These are phyloP conservation scores for Scolanthus callimorphus DNA, from an alignment of 92 coral and sea anemone species.

Conservation along the genomic window DNA sequence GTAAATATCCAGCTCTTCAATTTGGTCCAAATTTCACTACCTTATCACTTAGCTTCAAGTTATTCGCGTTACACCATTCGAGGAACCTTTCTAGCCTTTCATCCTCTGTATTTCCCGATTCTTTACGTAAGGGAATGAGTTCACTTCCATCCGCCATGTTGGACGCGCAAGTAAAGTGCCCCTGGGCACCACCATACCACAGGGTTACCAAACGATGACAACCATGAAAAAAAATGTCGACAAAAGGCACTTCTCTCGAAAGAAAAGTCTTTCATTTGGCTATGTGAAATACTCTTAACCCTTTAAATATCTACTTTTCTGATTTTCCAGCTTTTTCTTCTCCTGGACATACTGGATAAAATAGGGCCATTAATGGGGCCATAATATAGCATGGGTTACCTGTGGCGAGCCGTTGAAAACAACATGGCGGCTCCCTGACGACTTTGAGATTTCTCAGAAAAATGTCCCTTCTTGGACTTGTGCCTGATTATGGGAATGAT, in stretches of 20 bases:
- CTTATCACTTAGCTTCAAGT: conserved; percentile 51
- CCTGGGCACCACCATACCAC: conserved; percentile 9
- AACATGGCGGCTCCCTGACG: background rate
- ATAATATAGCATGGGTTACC: background rate
- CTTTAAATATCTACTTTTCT: too few species aligned
- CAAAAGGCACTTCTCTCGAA: too few species aligned
- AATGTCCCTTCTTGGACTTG: conserved; percentile 72
- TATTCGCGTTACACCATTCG: conserved; percentile 58
- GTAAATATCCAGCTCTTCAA: too few species aligned
- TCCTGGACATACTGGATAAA: background rate
- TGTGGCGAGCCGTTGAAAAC: background rate
- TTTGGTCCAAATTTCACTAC: too few species aligned
- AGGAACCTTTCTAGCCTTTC: conserved; percentile 31
- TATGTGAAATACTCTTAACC: too few species aligned
- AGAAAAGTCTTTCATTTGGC: too few species aligned
- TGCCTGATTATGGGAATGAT: conserved; percentile 56
- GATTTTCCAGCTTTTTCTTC: background rate
- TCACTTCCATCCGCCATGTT: conserved; percentile 41
- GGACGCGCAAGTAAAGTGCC: background rate
- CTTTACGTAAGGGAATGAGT: background rate
- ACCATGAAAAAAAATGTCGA: background rate
- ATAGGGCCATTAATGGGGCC: background rate
- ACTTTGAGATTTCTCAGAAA: too few species aligned
- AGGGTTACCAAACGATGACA: conserved; percentile 12
- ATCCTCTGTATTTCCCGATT: conserved; percentile 3